Conservation (phyloP, 2,113 vertebrate genomes). For the Chamaea fasciata region DNA sequence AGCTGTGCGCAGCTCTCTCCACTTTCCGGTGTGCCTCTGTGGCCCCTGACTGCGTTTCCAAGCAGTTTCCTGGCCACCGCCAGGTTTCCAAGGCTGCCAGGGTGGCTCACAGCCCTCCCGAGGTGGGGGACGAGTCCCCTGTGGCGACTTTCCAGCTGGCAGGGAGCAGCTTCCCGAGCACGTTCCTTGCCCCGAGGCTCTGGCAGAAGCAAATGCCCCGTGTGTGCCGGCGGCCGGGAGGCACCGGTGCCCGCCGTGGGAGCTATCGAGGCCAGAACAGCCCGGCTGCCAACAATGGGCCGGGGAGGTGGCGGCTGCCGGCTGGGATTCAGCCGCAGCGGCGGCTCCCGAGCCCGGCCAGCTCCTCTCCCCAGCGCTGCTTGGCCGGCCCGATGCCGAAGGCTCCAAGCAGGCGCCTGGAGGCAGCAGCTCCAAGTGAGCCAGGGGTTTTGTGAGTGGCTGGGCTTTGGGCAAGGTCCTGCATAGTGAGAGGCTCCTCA, state of each 20-base stretch:
- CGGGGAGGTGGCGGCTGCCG: rapidly evolving
- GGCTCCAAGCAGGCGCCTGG: rapidly evolving
- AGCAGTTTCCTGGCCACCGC: too few species aligned
- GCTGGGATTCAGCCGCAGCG: rapidly evolving
- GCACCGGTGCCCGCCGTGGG: rapidly evolving
- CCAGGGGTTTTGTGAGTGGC: rapidly evolving
- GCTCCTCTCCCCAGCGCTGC: rapidly evolving
- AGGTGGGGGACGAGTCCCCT: rapidly evolving
- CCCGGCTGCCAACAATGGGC: rapidly evolving
- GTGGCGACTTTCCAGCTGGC: rapidly evolving
- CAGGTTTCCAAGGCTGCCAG: not conserved
- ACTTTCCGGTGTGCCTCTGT: rapidly evolving
- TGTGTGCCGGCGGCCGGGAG: rapidly evolving
- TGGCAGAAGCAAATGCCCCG: not conserved
- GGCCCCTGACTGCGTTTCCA: not conserved
- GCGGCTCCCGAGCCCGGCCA: rapidly evolving
- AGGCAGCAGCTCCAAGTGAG: not conserved
- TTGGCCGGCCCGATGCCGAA: rapidly evolving
- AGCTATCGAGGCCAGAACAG: not conserved
- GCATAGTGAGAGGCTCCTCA: rapidly evolving
- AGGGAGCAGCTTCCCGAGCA: not conserved
- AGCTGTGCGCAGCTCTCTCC: not conserved
- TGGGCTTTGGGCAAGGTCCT: not conserved
- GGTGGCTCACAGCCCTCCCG: rapidly evolving
- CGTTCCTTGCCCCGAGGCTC: not conserved